Conservation (phyloP, 2,113 vertebrate genomes). For the Ictalurus furcatus region DNA sequence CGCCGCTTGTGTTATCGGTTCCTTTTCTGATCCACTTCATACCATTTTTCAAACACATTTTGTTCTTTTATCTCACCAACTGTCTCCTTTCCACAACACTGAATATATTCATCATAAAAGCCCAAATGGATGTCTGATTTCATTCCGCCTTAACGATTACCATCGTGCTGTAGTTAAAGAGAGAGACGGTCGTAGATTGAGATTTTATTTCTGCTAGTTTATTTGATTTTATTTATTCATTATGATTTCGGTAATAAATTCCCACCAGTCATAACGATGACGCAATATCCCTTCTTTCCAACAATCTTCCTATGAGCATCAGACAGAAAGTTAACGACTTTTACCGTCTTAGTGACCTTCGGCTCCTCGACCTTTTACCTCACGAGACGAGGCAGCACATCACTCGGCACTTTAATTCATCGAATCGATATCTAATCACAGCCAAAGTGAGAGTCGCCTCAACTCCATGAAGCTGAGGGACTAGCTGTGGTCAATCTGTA, state of each 20-base stretch:
- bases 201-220: background rate
- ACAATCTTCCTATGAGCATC: background rate
- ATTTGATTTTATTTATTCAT: background rate
- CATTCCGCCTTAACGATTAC: background rate
- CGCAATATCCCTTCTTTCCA: background rate
- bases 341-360: background rate
- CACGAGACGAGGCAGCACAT: background rate
- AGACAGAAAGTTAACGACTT: background rate
- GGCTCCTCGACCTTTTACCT: background rate
- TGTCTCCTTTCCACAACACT: background rate
- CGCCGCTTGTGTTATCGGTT: background rate
- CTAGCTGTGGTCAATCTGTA: background rate
- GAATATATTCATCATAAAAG: background rate
- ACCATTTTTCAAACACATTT: background rate
- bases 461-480: background rate
- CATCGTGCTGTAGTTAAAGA: background rate
- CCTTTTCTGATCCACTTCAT: too few relatives aligned
- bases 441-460: background rate
- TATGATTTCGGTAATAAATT: background rate
- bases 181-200: background rate
- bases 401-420: background rate
- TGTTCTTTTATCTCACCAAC: background rate
- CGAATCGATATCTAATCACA: slow-evolving; percentile 22
- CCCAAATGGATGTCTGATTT: background rate
- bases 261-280: background rate